Evolutionary conservation across 2,113 vertebrate species (phyloP).

Genomic region (Etia nguti): DNA sequence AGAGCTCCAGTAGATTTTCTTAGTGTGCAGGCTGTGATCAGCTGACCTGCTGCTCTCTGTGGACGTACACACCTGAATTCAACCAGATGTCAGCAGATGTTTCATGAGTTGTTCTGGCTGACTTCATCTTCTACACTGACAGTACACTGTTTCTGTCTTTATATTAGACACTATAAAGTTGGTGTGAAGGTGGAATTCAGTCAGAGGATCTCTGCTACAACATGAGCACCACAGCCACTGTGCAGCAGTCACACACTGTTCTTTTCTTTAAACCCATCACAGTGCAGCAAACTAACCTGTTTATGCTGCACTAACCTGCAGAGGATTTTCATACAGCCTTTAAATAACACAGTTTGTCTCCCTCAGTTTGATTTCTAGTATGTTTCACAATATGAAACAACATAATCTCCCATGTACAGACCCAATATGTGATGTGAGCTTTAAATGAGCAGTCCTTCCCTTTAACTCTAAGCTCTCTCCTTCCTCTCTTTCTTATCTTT

Average conservation of each 20-base stretch:
- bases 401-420: background rate
- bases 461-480: background rate
- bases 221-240: background rate
- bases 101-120: background rate
- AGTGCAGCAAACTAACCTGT: background rate
- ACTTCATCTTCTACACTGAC: background rate
- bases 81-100: fast-evolving
- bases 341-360: background rate
- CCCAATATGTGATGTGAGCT: background rate
- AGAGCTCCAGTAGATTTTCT: background rate
- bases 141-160: background rate
- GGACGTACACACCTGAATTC: background rate
- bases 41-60: background rate
- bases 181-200: fast-evolving
- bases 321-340: background rate
- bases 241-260: background rate
- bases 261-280: background rate
- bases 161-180: fast-evolving
- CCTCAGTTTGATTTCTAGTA: background rate
- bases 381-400: background rate
- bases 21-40: background rate
- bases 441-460: background rate
- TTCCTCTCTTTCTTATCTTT: background rate
- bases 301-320: background rate
- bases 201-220: fast-evolving